Conservation (phyloP, 2,888 invertebrate species). For the Drosophila leonis region DNA sequence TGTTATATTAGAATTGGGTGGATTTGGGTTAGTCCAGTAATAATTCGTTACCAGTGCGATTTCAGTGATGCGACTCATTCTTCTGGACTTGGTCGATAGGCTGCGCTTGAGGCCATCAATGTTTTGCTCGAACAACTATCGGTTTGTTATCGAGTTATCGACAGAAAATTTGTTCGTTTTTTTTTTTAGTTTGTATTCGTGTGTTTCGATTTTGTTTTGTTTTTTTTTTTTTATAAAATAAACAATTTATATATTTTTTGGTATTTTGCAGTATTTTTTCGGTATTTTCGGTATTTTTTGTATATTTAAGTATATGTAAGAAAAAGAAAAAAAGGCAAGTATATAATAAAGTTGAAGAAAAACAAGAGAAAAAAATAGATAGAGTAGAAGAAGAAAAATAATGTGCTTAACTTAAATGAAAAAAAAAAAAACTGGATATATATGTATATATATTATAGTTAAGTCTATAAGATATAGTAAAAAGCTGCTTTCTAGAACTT, state of each 20-base stretch:
- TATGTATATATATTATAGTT: not conserved
- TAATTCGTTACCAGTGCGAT: slow-evolving; percentile 91
- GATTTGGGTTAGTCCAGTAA: slow-evolving; percentile 83
- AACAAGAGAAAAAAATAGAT: slow-evolving; percentile 6
- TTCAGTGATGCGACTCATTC: slow-evolving; percentile 93
- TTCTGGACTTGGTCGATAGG: slow-evolving; percentile 90
- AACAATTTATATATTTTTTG: slow-evolving; percentile 16
- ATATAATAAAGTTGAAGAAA: slow-evolving; percentile 42
- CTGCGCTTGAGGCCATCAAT: slow-evolving; percentile 94
- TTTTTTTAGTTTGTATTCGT: slow-evolving; percentile 29
- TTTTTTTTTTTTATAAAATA: slow-evolving; percentile 18
- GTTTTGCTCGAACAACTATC: slow-evolving; percentile 94
- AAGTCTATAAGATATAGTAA: slow-evolving; percentile 9
- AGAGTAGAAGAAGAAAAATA: slow-evolving; percentile 4
- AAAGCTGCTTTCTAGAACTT: slow-evolving; percentile 7
- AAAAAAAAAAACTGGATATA: not conserved
- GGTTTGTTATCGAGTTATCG: slow-evolving; percentile 10
- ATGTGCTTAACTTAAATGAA: slow-evolving; percentile 15
- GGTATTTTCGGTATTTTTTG: slow-evolving; percentile 15
- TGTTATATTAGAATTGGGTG: slow-evolving; percentile 28
- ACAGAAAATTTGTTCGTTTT: not conserved
- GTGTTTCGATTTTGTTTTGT: slow-evolving; percentile 21
- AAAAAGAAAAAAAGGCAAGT: slow-evolving; percentile 69
- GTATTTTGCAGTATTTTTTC: slow-evolving; percentile 3
- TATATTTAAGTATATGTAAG: slow-evolving; percentile 60